phyloP scores from a whole-genome alignment of 2,888 invertebrate genomes.

The Lasioglossum pauxillum region DNA sequence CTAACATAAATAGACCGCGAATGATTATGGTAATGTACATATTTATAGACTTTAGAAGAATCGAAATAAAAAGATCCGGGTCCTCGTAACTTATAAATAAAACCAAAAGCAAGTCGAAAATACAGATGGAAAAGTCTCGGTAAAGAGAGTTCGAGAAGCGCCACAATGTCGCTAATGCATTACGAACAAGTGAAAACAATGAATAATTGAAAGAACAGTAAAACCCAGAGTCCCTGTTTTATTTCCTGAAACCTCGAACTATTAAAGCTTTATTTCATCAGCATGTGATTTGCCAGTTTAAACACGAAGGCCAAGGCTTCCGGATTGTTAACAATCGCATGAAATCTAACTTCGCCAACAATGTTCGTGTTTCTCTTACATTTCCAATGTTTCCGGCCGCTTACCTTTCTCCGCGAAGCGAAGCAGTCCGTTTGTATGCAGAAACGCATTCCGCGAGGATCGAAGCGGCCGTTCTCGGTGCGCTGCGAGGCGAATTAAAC shows the following conservation, averaged over 20 bases:
- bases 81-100: background rate
- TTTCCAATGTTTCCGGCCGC: conserved; percentile 10
- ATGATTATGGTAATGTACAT: background rate
- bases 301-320: conserved; percentile 1
- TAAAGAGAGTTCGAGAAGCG: background rate
- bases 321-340: background rate
- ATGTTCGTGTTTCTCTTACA: background rate
- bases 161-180: background rate
- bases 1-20: background rate
- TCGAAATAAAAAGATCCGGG: background rate
- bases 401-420: background rate
- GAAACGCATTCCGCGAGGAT: background rate
- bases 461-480: background rate
- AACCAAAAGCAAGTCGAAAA: too few relatives aligned
- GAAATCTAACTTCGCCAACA: background rate
- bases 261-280: background rate
- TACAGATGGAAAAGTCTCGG: background rate
- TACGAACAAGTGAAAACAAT: background rate
- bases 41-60: background rate
- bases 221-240: background rate
- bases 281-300: background rate
- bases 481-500: background rate
- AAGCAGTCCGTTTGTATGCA: background rate
- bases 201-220: background rate
- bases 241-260: conserved; percentile 1